Percentiles rank a stretch among this genome's conserved stretches.
Evolutionary conservation across 35 echinoderm and acorn worm species (phyloP).

Genomic region (Strongylocentrotus purpuratus): DNA sequence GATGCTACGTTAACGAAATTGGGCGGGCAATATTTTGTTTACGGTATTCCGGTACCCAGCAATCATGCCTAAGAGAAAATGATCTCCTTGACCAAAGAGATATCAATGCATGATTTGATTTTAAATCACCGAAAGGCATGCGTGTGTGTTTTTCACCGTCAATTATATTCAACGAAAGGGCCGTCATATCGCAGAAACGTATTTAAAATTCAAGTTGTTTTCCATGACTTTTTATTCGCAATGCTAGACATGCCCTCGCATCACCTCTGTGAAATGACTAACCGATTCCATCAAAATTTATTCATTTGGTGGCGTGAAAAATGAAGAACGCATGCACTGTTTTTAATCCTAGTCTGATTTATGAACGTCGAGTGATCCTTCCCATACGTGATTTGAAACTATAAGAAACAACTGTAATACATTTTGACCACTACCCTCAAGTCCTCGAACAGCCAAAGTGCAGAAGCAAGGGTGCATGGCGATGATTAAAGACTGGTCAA

Average conservation of each 20-base stretch:
- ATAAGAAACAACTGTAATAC: background rate
- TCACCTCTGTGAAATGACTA: background rate
- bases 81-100: too few relatives aligned
- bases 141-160: background rate
- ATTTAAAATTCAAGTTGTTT: background rate
- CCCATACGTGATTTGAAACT: background rate
- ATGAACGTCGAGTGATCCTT: background rate
- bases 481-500: background rate
- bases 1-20: too few relatives aligned
- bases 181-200: background rate
- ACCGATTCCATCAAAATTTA: background rate
- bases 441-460: slow-evolving; percentile 1
- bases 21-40: too few relatives aligned
- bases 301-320: background rate
- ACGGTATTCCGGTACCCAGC: too few relatives aligned
- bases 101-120: too few relatives aligned
- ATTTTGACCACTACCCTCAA: background rate
- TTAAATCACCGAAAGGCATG: too few relatives aligned
- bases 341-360: background rate
- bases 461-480: background rate
- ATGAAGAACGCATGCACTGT: background rate
- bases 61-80: too few relatives aligned
- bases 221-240: background rate
- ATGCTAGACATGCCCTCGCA: background rate
- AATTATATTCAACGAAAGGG: background rate